Evolutionary conservation across 2,888 invertebrate species (phyloP), one percentile per base, ranked within the genome.

Genomic region (Aphodius granarius): DNA sequence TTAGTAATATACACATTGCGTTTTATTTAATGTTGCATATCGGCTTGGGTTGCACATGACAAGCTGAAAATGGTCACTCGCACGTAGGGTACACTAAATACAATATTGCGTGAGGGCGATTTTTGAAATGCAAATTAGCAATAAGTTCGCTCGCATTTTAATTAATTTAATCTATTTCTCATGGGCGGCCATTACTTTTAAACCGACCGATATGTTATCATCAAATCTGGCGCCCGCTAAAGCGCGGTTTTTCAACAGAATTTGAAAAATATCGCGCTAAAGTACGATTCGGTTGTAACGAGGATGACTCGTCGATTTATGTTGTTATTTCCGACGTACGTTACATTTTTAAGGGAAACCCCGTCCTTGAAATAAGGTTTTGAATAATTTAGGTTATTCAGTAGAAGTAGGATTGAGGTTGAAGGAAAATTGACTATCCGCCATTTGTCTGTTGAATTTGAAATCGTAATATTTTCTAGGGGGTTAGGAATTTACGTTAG

Each of bases 111-210:
- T 72, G 71, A 21, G 71, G 71, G 23, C 22, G n/a, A 71, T 21
- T 71, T 71, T 71, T 71, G 62, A 21, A 71, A 22, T 71, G 71
- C 71, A 71, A 71, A 71, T 71, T 16, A 71, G 71, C 71, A 22
- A 43, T 71, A 71, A 21, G 16, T 22, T 21, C 43, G 43, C 43
- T 43, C 62, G 71, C 71, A 43, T 71, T 71, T 15, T 71, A 71
- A 71, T 71, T 71, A 71, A 71, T 71, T 22, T 71, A 71, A 71
- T 62, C 71, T 71, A 71, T 71, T 71, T 71, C 43, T 43, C 43
- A 13, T 43, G 43, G 43, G 62, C n/a, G 17, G 62, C 16, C 20
- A 22, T 71, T 43, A 71, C 16, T 71, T 71, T 71, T 71, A 21
- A 71, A 71, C 16, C 23, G 22, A 23, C 43, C 43, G 43, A 43